phyloP scores from a whole-genome alignment of 1,140 invertebrate genomes.

The Portunus trituberculatus region DNA sequence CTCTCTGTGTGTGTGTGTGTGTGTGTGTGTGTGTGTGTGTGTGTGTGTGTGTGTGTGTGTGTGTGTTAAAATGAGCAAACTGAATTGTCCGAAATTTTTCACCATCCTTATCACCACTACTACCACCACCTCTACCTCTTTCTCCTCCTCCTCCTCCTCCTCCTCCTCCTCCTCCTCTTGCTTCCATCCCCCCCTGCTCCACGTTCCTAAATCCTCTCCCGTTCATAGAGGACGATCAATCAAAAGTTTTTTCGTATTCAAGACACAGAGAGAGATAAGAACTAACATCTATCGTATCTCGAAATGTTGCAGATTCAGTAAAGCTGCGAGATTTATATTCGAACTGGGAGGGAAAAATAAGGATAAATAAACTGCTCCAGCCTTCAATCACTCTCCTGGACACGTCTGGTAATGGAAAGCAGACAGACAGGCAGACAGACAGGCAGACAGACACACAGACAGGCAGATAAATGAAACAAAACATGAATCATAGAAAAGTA shows the following conservation, averaged over 20 bases:
- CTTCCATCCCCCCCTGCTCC: background rate
- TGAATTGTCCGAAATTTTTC: background rate
- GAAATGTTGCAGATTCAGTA: conserved; percentile 30
- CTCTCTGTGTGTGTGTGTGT: too few species aligned
- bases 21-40: too few species aligned
- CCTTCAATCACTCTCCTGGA: background rate
- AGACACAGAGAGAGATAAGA: conserved; percentile 11
- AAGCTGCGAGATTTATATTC: background rate
- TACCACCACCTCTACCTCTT: background rate
- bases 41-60: too few species aligned
- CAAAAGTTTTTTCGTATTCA: conserved; percentile 34
- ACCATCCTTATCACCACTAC: background rate
- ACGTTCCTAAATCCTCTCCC: background rate
- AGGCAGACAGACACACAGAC: too few species aligned
- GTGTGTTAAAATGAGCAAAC: background rate
- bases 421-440: background rate
- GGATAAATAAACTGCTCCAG: background rate
- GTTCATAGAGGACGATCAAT: background rate
- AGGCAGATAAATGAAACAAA: too few species aligned
- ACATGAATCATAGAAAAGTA: too few species aligned
- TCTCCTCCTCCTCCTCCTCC: background rate
- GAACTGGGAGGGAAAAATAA: background rate
- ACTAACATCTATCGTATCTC: conserved; percentile 35
- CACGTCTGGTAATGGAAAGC: background rate
- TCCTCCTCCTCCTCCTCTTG: background rate